Conservation (phyloP, 2,113 vertebrate genomes). For the Oxygymnocypris stewartii region DNA sequence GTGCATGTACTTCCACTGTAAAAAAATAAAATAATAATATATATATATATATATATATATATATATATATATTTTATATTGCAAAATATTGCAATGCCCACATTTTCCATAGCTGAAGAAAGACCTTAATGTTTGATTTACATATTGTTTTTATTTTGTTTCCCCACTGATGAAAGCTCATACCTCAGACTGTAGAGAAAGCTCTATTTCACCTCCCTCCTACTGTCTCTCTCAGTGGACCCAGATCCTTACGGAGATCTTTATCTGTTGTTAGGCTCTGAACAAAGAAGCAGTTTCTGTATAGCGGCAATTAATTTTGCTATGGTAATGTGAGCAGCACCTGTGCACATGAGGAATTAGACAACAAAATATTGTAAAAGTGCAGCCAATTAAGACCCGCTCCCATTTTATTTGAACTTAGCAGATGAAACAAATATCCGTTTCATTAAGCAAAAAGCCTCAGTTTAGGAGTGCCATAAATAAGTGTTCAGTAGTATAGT, state of each 20-base stretch:
- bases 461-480: conserved; percentile 60
- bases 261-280: conserved; percentile 41
- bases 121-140: not conserved
- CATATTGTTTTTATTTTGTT: not conserved
- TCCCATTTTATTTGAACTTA: conserved; percentile 65
- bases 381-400: conserved; percentile 62
- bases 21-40: no score
- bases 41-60: no score
- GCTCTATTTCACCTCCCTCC: conserved; percentile 1
- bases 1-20: no score
- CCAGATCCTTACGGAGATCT: conserved; percentile 29
- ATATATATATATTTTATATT: no score
- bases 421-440: conserved; percentile 55
- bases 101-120: not conserved
- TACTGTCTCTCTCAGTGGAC: conserved; percentile 35
- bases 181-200: not conserved
- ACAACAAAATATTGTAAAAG: conserved; percentile 66
- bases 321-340: conserved; percentile 59
- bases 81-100: not conserved
- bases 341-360: conserved; percentile 63
- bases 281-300: conserved; percentile 28
- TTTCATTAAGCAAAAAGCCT: conserved; percentile 60
- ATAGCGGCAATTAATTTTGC: conserved; percentile 48
- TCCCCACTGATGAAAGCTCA: not conserved
- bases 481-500: conserved; percentile 55